phyloP scores from a whole-genome alignment of 2,113 vertebrate genomes.

The Cisticola juncidis region DNA sequence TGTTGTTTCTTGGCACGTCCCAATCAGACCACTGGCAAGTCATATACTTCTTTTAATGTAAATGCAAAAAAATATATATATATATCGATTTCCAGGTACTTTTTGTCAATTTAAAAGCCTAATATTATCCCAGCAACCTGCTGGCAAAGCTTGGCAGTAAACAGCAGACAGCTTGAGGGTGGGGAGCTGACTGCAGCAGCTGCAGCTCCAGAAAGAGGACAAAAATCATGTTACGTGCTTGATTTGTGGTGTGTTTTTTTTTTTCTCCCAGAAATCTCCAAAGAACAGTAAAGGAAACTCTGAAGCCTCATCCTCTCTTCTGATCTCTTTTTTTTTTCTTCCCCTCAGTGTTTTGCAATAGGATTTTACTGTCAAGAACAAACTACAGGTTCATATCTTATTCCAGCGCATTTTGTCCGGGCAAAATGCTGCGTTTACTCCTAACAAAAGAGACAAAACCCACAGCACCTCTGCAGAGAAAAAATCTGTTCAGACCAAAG shows the following conservation, averaged over 20 bases:
- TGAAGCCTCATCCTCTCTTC: not conserved
- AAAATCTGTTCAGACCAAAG: not conserved
- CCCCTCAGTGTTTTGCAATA: not conserved
- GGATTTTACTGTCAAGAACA: not conserved
- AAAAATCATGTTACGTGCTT: not conserved
- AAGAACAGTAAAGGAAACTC: not conserved
- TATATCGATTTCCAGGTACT: not conserved
- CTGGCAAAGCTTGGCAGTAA: not conserved
- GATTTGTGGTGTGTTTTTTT: not conserved
- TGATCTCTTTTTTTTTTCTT: not conserved
- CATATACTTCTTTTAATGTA: not conserved
- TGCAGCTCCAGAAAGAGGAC: slow-evolving; percentile 22
- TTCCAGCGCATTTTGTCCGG: not conserved
- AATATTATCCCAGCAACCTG: not conserved
- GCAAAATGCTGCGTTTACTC: not conserved
- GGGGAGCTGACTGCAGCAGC: not conserved
- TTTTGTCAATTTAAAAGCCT: not conserved
- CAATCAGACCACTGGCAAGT: not conserved
- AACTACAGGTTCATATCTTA: not conserved
- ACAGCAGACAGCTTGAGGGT: not conserved
- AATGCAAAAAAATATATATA: not conserved
- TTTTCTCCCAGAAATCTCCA: not conserved
- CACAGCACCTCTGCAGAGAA: not conserved
- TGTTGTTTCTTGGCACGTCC: not conserved
- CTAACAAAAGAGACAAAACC: not conserved